Conservation (phyloP, 2,797 vertebrate genomes). For the Pipistrellus nathusii region DNA sequence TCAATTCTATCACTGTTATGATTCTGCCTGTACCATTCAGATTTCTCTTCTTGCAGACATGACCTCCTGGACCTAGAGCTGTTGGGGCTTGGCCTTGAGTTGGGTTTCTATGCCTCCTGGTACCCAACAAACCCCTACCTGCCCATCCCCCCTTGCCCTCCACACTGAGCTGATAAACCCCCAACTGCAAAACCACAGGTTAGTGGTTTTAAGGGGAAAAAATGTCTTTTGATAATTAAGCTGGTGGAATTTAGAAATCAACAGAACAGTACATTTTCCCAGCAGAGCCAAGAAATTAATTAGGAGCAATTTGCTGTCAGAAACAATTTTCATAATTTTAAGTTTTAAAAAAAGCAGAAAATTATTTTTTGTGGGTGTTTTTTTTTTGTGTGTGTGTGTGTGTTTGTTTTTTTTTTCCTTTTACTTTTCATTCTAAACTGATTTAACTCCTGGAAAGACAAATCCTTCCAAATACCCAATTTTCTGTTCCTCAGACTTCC, state of each 20-base stretch:
- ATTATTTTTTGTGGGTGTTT: slow-evolving; percentile 74
- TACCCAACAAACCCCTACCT: not conserved
- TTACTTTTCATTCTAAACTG: slow-evolving; percentile 85
- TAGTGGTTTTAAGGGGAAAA: slow-evolving; percentile 76
- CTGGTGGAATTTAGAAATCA: slow-evolving; percentile 89
- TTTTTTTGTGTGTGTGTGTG: no score
- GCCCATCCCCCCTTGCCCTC: slow-evolving; percentile 29
- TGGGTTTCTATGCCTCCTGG: not conserved
- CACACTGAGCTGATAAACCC: slow-evolving; percentile 42
- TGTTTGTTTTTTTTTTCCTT: slow-evolving; percentile 70
- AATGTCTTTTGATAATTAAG: slow-evolving; percentile 88
- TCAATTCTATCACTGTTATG: not conserved
- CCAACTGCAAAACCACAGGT: slow-evolving; percentile 69
- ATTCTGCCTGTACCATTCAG: not conserved
- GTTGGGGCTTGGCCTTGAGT: not conserved
- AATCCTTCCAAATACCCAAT: slow-evolving; percentile 82
- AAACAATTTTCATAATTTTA: slow-evolving; percentile 91
- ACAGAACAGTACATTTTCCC: slow-evolving; percentile 89
- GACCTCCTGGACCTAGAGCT: not conserved
- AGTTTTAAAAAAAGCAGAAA: slow-evolving; percentile 88
- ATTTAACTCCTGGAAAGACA: slow-evolving; percentile 88
- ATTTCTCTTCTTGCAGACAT: not conserved
- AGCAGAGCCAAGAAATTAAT: slow-evolving; percentile 90
- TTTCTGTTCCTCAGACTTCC: slow-evolving; percentile 80
- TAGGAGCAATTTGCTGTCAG: slow-evolving; percentile 91